Base-by-base conservation (phyloP, 2,113 vertebrate genomes). In the Menidia beryllina region DNA sequence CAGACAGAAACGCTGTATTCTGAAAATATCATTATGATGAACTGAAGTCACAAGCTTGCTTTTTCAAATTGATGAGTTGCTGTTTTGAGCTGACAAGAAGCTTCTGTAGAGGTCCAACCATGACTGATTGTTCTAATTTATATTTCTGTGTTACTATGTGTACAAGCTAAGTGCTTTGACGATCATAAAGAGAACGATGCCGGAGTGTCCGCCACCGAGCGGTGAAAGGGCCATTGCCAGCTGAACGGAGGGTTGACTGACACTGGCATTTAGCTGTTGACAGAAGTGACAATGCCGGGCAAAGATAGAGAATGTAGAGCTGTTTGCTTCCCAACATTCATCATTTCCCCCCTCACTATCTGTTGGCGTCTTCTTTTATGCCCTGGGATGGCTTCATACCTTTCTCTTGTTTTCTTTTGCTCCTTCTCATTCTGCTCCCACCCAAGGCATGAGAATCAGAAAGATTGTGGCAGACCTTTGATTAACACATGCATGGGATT, bases 251-350 rank as follows among this genome's bases (percentile, higher is more conserved):
- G 50, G 61, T 75, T 93, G 89, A 93, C 63, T 92, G 92, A 91
- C 87, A 87, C 67, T 84, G 89, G 82, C 78, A 86, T 89, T 93
- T 92, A 91, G 88, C 87, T 76, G 75, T 78, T 88, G 90, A 81
- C 78, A 79, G 64, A 50, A 75, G 77, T 57, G 77, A 81, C 75
- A 70, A 83, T 83, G 75, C 83, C 83, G 88, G 79, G 84, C 73
- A 76, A 80, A 89, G 91, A 91, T 77, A 88, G 86, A 88, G 75
- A 87, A 85, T 90, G 88, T 88, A 86, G 79, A 63, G 43, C 69
- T 69, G 76, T 65, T 80, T 79, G 80, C 83, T 86, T 68, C 69
- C 60, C 47, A 64, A 51, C 69, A 83, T 78, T 83, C 86, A 88
- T 90, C 89, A 87, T 73, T 56, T 43, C 58, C 64, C 78, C 54